Evolutionary conservation across 2,888 invertebrate genomes (phyloP), one percentile per base, ranked within the genome.

Genomic region (Acleris sparsana): DNA sequence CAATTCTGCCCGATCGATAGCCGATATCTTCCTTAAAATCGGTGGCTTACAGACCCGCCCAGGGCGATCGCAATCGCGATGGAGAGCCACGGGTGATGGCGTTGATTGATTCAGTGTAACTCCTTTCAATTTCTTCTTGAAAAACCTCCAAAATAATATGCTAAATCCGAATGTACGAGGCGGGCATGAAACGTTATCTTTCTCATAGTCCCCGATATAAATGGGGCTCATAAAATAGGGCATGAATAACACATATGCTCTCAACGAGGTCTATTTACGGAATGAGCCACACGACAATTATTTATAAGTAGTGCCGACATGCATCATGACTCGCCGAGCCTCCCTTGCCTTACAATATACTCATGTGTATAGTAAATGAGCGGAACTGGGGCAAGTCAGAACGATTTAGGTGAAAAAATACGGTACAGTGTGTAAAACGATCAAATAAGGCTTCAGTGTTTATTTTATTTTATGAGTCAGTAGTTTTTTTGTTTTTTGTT

Each of bases 21-120:
- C 22, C 69, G 70, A 69, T 70, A 71, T 57, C 69, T 58, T 60
- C 51, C 63, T 69, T 62, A 57, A 71, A 69, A 64, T 69, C 69
- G 63, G 66, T 55, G 62, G 69, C 68, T 69, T 65, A 70, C 59
- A 52, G 53, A 63, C 60, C 52, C 59, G 33, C 53, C 49, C 48
- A 53, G 48, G 49, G 52, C 61, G 60, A 66, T 66, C 51, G 56
- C 61, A 17, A 61, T 66, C 55, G 46, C 20, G 48, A 48, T 39
- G 46, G 53, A 43, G 59, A 49, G 48, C 53, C 39, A 4, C 39
- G 39, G 13, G 39, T 51, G 60, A 49, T 25, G 49, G 52, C 39
- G 16, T 25, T 57, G 53, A 66, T 66, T 57, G 66, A 62, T 62
- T 66, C 39, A 39, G 39, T 66, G 39, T 25, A 16, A 22, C 17